A percentile compares a stretch with the other conserved stretches of the same genome.
Evolutionary conservation across 2,797 vertebrate species (phyloP).

Genomic region (Morus bassanus): DNA sequence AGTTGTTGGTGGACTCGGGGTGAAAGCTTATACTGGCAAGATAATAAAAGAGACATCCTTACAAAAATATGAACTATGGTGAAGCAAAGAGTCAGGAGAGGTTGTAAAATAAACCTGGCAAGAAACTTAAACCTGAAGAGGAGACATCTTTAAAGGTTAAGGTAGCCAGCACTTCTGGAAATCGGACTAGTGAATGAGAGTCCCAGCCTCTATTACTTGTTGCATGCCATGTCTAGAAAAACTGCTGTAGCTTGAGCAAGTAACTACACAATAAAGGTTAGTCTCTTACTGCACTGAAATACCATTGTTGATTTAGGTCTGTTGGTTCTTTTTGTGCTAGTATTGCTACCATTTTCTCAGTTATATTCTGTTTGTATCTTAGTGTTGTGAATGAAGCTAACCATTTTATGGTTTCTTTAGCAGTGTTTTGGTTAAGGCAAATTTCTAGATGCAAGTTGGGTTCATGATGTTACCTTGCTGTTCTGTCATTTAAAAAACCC

Average conservation of each 20-base stretch:
- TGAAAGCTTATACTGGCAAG: not conserved
- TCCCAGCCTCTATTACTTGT: not conserved
- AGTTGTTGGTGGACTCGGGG: accelerated
- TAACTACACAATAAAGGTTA: not conserved
- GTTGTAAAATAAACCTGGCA: not conserved
- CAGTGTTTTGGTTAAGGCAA: not conserved
- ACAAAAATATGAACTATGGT: not conserved
- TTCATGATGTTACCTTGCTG: not conserved
- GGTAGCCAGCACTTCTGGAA: not conserved
- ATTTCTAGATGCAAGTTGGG: not conserved
- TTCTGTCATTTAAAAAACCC: not conserved
- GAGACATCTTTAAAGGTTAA: not conserved
- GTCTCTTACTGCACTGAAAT: not conserved
- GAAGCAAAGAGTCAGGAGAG: not conserved
- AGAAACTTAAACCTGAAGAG: not conserved
- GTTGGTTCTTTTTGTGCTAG: not conserved
- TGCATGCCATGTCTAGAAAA: not conserved
- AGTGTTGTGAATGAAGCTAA: not conserved
- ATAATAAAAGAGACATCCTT: not conserved
- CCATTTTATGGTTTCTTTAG: not conserved
- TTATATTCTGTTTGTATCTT: not conserved
- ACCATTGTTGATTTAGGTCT: not conserved
- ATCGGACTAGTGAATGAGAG: not conserved
- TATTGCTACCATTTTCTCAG: not conserved
- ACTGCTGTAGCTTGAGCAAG: not conserved